Base-by-base conservation (phyloP, 2,888 invertebrate genomes). In the Ichneumon xanthorius region DNA sequence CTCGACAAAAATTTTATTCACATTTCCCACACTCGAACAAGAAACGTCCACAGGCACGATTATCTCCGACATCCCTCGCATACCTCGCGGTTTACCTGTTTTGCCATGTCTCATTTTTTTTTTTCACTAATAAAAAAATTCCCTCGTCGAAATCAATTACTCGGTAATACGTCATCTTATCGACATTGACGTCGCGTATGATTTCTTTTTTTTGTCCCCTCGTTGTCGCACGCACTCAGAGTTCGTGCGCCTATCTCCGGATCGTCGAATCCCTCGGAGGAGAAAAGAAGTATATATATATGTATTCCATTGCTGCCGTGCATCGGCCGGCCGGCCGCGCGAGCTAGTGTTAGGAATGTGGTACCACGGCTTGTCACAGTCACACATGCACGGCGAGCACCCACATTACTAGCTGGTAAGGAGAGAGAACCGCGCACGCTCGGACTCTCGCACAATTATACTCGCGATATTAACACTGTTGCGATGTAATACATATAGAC, bases 301-400 rank as follows among this genome's bases (percentile, higher is more conserved):
- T 40, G 2, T 40, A 11, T 40, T 3, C 40, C 86, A 88, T 82
- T 84, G 88, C 87, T 87, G 88, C 88, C 82, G 88, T 88, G 87
- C 87, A 88, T 85, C 88, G 84, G 86, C 86, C 85, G 79, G 63
- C 45, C 16, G 1, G 45, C 45, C 80, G 82, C 82, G 77, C 87
- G 89, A 88, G 92, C 90, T 92, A 92, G 93, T 93, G 93, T 93
- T 93, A 94, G 93, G 93, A 94, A 94, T 94, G 93, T 90, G 93
- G 93, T 94, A 93, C 92, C 92, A 92, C 93, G 89, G 90, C 93
- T 93, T 94, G 93, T 94, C 93, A 93, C 93, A 93, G 92, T 92
- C 91, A 89, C 92, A 91, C 89, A 91, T 89, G 87, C 89, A 88
- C 79, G 81, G 80, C 48, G 19, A n/a, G 58, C 78, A 77, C 80